Base-by-base conservation (phyloP, 2,888 invertebrate species). In the Troides helena region DNA sequence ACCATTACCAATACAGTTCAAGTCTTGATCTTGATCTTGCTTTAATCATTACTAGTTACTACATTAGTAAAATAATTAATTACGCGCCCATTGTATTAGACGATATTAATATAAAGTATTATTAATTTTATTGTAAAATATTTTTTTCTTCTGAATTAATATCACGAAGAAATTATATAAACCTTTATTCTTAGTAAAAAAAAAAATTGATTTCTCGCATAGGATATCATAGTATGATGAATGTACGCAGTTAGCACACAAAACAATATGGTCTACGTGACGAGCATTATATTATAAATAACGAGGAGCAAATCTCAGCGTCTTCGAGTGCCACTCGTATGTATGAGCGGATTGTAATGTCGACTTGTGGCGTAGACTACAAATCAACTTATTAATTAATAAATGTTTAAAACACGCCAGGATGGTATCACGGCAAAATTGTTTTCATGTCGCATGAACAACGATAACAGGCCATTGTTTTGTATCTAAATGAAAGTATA, bases 381-480 rank as follows among this genome's bases (percentile, higher is more conserved):
- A 62, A 65, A 65, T 60, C 56, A 57, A 56, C 60, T 43, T 65
- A 69, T 65, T 65, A 65, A 69, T 69, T 65, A 36, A 65, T 65
- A 61, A 53, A n/a, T 21, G 17, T 36, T 65, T 17, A 23, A n/a
- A 57, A 60, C 7, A 18, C 18, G 36, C 43, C 65, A n/a, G 23
- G 57, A 65, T 43, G 25, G 58, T 25, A 57, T 25, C 25, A 17
- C 57, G 43, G 62, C 58, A 60, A 69, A 62, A 59, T 57, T 46
- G 62, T 69, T 66, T 65, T 65, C 58, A 57, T 8, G n/a, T 21
- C 36, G 56, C 21, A 64, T 30, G 6, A 18, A 68, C 62, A 62
- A 23, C 66, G 25, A 66, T 59, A 66, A 63, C 70, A 23, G 60
- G 53, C 59, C 53, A 63, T 70, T 70, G 67, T 70, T 70, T 63